A percentile compares a stretch with the other conserved stretches of the same genome.
phyloP scores from a whole-genome alignment of 1,140 invertebrate species.

The Pseudomyrmex concolor region DNA sequence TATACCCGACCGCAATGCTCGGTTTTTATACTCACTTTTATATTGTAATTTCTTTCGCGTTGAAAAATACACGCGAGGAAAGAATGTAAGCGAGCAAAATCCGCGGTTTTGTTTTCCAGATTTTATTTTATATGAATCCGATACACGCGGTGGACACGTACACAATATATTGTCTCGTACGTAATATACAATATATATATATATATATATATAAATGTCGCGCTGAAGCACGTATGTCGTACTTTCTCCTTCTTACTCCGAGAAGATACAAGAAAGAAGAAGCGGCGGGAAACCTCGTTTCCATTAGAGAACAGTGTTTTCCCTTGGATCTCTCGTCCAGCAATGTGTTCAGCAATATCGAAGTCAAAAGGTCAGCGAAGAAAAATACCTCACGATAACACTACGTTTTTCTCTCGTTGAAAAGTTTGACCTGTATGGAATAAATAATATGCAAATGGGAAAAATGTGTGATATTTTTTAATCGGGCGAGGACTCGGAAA shows the following conservation, averaged over 20 bases:
- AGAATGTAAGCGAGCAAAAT: too few relatives aligned
- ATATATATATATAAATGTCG: neutral
- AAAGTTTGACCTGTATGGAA: neutral
- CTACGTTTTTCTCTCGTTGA: neutral
- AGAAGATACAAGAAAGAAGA: neutral
- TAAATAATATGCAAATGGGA: neutral
- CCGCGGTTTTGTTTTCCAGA: too few relatives aligned
- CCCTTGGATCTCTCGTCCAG: neutral
- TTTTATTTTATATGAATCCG: too few relatives aligned
- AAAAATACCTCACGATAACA: neutral
- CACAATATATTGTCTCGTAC: too few relatives aligned
- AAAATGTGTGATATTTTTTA: too few relatives aligned
- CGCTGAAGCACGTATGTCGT: neutral
- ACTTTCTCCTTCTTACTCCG: neutral
- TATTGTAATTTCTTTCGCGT: too few relatives aligned
- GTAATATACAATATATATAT: too few relatives aligned
- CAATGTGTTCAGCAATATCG: neutral
- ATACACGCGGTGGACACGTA: too few relatives aligned
- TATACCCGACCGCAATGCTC: too few relatives aligned
- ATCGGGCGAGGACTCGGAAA: too few relatives aligned
- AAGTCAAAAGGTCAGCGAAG: constrained; percentile 1
- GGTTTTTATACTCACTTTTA: too few relatives aligned
- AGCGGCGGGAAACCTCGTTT: neutral
- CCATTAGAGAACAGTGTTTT: neutral
- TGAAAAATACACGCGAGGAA: too few relatives aligned